These are phyloP conservation scores for Drosophila merina DNA, from an alignment of 2,888 invertebrate species.

Conservation along the genomic window DNA sequence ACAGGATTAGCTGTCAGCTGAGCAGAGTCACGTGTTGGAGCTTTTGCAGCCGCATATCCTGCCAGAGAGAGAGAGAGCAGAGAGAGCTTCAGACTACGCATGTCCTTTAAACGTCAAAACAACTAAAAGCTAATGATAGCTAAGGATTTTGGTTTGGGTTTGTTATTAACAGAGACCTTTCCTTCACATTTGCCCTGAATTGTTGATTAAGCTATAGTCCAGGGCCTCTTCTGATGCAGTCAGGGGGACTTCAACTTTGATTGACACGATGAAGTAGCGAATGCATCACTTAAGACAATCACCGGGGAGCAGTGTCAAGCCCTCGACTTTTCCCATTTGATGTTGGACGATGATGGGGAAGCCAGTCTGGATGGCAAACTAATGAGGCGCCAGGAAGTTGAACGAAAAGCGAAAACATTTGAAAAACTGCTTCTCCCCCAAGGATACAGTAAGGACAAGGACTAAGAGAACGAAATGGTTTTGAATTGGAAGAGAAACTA, in stretches of 20 bases:
- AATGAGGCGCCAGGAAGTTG: slow-evolving; percentile 66
- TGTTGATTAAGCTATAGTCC: slow-evolving; percentile 37
- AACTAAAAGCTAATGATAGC: slow-evolving; percentile 27
- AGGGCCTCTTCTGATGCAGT: slow-evolving; percentile 22
- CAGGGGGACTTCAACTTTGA: slow-evolving; percentile 45
- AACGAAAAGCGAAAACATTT: slow-evolving; percentile 25
- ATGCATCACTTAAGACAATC: slow-evolving; percentile 49
- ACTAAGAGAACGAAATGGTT: background rate
- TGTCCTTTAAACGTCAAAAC: slow-evolving; percentile 64
- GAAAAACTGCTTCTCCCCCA: slow-evolving; percentile 12
- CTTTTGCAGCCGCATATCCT: slow-evolving; percentile 12
- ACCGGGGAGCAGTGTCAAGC: slow-evolving; percentile 10
- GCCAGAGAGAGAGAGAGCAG: slow-evolving; percentile 22
- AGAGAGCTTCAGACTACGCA: slow-evolving; percentile 51
- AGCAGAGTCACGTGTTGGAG: slow-evolving; percentile 56
- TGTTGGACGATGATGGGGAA: slow-evolving; percentile 31
- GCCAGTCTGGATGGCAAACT: slow-evolving; percentile 48
- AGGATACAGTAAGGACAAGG: slow-evolving; percentile 8
- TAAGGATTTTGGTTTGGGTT: slow-evolving; percentile 41
- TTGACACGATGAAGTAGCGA: slow-evolving; percentile 57
- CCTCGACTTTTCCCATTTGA: background rate
- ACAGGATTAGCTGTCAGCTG: slow-evolving; percentile 37
- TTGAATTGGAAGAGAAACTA: background rate
- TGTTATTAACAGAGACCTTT: slow-evolving; percentile 54
- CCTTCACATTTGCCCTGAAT: slow-evolving; percentile 63